Evolutionary conservation across 2,888 invertebrate species (phyloP).

Genomic region (Hedya salicella): DNA sequence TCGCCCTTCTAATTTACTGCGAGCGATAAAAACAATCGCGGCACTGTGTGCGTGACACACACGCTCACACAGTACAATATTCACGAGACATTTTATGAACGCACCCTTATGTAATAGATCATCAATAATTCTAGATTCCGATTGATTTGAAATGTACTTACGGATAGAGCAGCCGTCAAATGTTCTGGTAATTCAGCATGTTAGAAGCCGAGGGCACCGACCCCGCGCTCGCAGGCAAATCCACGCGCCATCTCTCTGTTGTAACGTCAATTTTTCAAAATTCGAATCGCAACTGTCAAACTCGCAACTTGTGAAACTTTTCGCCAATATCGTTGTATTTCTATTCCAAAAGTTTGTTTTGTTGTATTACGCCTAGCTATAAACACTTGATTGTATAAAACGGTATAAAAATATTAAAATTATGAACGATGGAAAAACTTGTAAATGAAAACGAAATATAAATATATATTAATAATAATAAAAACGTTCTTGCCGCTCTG

Average conservation of each 20-base stretch:
- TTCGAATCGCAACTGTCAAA: conserved; percentile 71
- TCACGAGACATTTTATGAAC: conserved; percentile 69
- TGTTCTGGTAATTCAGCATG: conserved; percentile 80
- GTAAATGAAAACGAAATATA: conserved; percentile 85
- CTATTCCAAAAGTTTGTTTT: conserved; percentile 49
- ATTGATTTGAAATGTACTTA: conserved; percentile 66
- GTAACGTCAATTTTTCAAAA: conserved; percentile 69
- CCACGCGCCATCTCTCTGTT: conserved; percentile 77
- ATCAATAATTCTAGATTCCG: conserved; percentile 65
- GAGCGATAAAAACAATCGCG: conserved; percentile 78
- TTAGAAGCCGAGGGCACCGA: conserved; percentile 61
- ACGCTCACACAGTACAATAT: conserved; percentile 67
- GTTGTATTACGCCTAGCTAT: conserved; percentile 80
- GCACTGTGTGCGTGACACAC: conserved; percentile 59
- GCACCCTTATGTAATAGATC: conserved; percentile 66
- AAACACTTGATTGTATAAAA: conserved; percentile 84
- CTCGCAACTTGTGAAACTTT: conserved; percentile 57
- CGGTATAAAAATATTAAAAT: conserved; percentile 85
- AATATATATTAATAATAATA: conserved; percentile 85
- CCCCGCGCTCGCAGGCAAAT: conserved; percentile 70
- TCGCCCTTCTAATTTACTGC: conserved; percentile 81
- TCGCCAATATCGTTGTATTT: conserved; percentile 50
- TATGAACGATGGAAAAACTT: conserved; percentile 84
- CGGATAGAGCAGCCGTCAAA: conserved; percentile 81
- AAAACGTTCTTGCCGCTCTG: conserved; percentile 83